Conservation (phyloP, 2,113 vertebrate genomes). For the Nothoprocta pentlandii region DNA sequence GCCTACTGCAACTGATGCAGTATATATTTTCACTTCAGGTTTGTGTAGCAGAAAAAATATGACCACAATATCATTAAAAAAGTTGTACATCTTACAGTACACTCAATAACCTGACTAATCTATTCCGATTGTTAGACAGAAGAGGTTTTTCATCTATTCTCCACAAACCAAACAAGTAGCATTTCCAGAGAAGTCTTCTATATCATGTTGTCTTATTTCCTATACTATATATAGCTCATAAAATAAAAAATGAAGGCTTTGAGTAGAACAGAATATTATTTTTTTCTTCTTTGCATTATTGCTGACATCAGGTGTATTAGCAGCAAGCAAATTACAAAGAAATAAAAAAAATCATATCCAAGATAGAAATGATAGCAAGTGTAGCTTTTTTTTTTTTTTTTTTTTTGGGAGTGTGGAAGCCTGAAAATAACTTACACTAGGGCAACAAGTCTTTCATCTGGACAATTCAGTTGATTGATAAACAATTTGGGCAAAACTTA, state of each 20-base stretch:
- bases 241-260: neutral
- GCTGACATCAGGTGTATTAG: neutral
- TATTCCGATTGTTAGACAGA: neutral
- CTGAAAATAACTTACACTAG: neutral
- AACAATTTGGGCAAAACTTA: neutral
- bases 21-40: neutral
- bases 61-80: neutral
- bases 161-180: neutral
- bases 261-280: neutral
- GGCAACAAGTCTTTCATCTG: neutral
- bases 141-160: neutral
- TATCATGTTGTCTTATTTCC: neutral
- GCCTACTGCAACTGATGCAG: neutral
- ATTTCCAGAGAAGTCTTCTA: neutral
- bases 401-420: neutral
- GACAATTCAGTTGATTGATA: neutral
- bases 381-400: neutral
- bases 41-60: neutral
- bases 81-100: neutral
- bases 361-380: neutral
- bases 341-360: neutral
- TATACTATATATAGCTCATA: neutral
- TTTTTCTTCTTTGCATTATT: neutral
- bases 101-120: neutral
- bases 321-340: neutral